These are phyloP conservation scores for Hyposoter dolosus DNA, from an alignment of 2,888 invertebrate species.

Conservation along the genomic window DNA sequence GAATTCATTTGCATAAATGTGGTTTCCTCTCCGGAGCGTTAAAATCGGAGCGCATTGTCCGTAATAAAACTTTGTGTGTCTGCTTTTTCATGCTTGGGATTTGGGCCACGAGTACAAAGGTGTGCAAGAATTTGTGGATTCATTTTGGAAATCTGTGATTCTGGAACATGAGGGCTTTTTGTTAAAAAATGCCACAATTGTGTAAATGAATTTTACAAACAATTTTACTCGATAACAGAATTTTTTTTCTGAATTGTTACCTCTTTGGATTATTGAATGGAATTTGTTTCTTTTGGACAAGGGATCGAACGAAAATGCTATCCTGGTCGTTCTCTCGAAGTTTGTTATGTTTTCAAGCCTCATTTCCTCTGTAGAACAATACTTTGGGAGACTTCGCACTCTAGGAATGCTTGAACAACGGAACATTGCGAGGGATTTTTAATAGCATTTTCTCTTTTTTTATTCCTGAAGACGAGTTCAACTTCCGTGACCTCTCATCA, in stretches of 20 bases:
- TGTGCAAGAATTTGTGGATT: background rate
- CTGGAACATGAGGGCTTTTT: background rate
- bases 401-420: slow-evolving; percentile 36
- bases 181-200: background rate
- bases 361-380: background rate
- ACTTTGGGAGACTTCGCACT: slow-evolving; percentile 25
- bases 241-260: background rate
- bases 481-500: slow-evolving; percentile 80
- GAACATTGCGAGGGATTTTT: slow-evolving; percentile 44
- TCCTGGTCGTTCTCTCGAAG: slow-evolving; percentile 7
- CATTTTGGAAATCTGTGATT: background rate
- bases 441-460: slow-evolving; percentile 64
- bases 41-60: background rate
- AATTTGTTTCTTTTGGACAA: slow-evolving; percentile 13
- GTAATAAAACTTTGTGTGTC: background rate
- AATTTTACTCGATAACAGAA: no score
- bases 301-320: slow-evolving; percentile 52
- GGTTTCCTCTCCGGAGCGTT: background rate
- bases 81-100: background rate
- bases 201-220: background rate
- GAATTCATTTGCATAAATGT: background rate
- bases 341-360: slow-evolving; percentile 15
- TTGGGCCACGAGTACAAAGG: background rate
- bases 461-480: slow-evolving; percentile 30
- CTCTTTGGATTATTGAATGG: background rate